Evolutionary conservation across 2,888 invertebrate species (phyloP).

Genomic region (Athalia cordata): DNA sequence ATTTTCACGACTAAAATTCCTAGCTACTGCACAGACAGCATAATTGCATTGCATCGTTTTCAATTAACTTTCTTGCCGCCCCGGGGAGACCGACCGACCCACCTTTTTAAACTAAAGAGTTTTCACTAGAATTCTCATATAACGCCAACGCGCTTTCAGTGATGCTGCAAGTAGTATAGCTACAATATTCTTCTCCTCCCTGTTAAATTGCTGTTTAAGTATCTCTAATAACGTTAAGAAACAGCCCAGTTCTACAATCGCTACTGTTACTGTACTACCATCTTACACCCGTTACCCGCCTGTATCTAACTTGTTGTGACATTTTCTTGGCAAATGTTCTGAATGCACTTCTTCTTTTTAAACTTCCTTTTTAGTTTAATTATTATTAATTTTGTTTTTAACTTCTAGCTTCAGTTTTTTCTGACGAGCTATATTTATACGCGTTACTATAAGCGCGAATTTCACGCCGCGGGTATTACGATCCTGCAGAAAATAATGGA

Average conservation of each 20-base stretch:
- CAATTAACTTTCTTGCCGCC: slow-evolving; percentile 51
- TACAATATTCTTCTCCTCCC: slow-evolving; percentile 1
- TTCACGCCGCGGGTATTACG: too few species aligned
- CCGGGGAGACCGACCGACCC: not conserved
- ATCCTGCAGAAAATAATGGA: too few species aligned
- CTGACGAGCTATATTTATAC: not conserved
- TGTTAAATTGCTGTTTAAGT: slow-evolving; percentile 56
- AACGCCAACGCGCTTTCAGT: too few species aligned
- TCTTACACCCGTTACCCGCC: not conserved
- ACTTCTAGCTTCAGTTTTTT: not conserved
- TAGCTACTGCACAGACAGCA: not conserved
- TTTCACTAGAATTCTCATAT: not conserved
- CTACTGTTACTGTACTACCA: not conserved
- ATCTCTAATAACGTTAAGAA: slow-evolving; percentile 49
- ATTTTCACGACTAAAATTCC: too few species aligned
- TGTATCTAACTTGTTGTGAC: slow-evolving; percentile 33
- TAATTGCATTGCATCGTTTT: slow-evolving; percentile 40
- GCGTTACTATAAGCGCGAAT: not conserved
- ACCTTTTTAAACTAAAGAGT: slow-evolving; percentile 11
- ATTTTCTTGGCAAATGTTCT: slow-evolving; percentile 25
- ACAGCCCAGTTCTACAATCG: slow-evolving; percentile 46
- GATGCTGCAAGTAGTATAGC: not conserved
- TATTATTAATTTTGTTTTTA: not conserved
- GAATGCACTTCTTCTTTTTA: not conserved
- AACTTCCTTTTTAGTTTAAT: not conserved